Percentiles rank a stretch among this genome's conserved stretches.
These are phyloP conservation scores for Echinarachnius parma DNA, from an alignment of 53 echinoderm and acorn worm genomes.

Conservation along the genomic window DNA sequence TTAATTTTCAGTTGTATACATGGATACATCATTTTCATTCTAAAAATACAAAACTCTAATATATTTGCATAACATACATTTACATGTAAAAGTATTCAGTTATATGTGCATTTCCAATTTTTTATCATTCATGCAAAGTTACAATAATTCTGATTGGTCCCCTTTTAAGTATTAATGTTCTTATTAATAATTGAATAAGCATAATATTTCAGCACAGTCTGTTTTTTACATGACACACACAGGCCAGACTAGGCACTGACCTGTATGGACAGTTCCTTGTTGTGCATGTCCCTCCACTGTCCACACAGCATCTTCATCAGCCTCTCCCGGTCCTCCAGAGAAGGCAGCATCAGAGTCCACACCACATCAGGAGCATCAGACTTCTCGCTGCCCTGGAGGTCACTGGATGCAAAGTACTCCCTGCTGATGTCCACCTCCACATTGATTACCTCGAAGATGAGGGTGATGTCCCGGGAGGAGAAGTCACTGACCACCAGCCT, in stretches of 20 bases:
- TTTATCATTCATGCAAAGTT: no score
- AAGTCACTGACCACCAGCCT: constrained; percentile 86
- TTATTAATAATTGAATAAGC: no score
- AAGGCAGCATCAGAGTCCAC: constrained; percentile 81
- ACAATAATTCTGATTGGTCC: no score
- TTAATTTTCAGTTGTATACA: no score
- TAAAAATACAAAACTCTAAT: no score
- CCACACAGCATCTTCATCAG: constrained; percentile 82
- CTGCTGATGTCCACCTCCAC: constrained; percentile 88
- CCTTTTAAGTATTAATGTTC: no score
- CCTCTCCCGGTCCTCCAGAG: constrained; percentile 86
- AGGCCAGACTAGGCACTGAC: constrained; percentile 40
- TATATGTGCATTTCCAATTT: no score
- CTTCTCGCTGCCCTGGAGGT: constrained; percentile 39
- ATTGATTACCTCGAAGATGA: constrained; percentile 89
- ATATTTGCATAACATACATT: no score
- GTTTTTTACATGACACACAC: no score
- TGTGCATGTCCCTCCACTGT: constrained; percentile 78
- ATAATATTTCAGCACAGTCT: no score
- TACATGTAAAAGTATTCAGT: no score
- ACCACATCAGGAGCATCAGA: constrained; percentile 63
- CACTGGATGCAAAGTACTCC: constrained; percentile 70
- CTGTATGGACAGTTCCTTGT: constrained; percentile 80
- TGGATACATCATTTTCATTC: no score
- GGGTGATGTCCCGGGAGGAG: constrained; percentile 76